Evolutionary conservation across 2,888 invertebrate species (phyloP).

Genomic region (Magallana nippona): DNA sequence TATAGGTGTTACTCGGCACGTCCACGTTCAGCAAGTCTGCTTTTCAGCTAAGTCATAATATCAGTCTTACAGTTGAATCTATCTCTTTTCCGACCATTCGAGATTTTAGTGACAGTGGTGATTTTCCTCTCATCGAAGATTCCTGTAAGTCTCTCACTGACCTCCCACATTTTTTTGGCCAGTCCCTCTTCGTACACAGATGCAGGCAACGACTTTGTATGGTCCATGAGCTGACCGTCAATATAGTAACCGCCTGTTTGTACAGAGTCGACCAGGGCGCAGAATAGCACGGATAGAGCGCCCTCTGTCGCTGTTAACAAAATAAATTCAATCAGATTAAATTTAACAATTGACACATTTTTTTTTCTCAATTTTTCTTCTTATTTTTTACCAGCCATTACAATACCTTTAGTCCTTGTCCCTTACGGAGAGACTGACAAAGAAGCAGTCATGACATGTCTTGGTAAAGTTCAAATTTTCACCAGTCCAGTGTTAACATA

Average conservation of each 20-base stretch:
- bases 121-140: too few relatives aligned
- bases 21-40: background rate
- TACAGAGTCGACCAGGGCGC: constrained; percentile 69
- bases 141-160: constrained; percentile 62
- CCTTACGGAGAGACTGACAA: constrained; percentile 44
- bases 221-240: constrained; percentile 57
- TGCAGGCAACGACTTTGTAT: constrained; percentile 34
- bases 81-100: too few relatives aligned
- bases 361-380: too few relatives aligned
- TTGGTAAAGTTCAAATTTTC: constrained; percentile 63
- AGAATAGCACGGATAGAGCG: constrained; percentile 75
- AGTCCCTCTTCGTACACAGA: constrained; percentile 62
- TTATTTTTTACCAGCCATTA: background rate
- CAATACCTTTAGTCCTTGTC: constrained; percentile 64
- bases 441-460: constrained; percentile 57
- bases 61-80: background rate
- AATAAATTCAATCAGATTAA: background rate
- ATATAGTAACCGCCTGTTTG: constrained; percentile 70
- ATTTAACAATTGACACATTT: too few relatives aligned
- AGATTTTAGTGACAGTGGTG: too few relatives aligned
- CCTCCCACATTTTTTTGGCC: constrained; percentile 70
- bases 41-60: background rate
- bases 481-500: constrained; percentile 73
- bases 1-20: too few relatives aligned
- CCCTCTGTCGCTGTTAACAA: constrained; percentile 67